Evolutionary conservation across 2,888 invertebrate genomes (phyloP).

Genomic region (Desoria tigrina): DNA sequence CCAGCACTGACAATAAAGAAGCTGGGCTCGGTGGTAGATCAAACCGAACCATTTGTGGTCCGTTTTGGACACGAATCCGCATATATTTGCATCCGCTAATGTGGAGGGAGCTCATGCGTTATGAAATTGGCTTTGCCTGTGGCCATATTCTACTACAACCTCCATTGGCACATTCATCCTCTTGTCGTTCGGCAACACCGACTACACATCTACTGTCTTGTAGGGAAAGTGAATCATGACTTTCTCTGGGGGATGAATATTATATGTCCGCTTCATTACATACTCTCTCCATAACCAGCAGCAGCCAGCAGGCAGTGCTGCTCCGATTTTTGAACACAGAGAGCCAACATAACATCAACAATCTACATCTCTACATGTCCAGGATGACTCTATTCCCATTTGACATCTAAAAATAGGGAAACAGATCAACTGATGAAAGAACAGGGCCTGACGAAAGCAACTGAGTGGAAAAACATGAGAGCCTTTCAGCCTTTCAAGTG

Average conservation of each 20-base stretch:
- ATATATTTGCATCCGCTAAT: slow-evolving; percentile 39
- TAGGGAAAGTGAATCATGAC: slow-evolving; percentile 5
- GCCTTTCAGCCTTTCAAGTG: slow-evolving; percentile 17
- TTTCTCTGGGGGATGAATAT: neutral
- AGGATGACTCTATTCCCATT: neutral
- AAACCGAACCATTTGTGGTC: slow-evolving; percentile 36
- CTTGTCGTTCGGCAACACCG: neutral
- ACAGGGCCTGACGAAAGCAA: neutral
- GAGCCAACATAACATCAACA: neutral
- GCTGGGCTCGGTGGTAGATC: neutral
- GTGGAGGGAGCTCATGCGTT: neutral
- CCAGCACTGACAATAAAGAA: neutral
- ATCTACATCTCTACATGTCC: neutral
- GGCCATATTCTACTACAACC: neutral
- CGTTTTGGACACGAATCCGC: slow-evolving; percentile 41
- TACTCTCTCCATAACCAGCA: too few relatives aligned
- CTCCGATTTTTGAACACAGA: neutral
- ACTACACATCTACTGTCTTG: too few relatives aligned
- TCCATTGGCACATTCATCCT: neutral
- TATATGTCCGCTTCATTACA: too few relatives aligned
- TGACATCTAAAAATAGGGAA: neutral
- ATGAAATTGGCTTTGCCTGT: too few relatives aligned
- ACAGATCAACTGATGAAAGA: neutral
- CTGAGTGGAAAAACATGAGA: slow-evolving; percentile 15
- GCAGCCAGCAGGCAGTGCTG: too few relatives aligned